These are phyloP conservation scores for Salarias fasciatus DNA, from an alignment of 2,797 vertebrate species.

Conservation along the genomic window DNA sequence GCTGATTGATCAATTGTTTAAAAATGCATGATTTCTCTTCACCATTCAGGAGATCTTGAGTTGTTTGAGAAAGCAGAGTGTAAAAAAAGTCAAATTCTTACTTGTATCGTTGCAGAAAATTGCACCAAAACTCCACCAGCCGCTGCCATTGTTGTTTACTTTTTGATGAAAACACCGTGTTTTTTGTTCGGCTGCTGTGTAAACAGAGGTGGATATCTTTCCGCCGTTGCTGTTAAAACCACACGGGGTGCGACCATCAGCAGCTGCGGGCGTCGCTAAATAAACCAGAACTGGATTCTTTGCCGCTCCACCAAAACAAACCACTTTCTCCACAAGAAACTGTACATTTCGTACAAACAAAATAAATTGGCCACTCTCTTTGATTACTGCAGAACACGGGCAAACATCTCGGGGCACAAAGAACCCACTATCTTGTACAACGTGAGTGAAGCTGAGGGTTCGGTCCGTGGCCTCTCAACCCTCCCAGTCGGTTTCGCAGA, in stretches of 20 bases:
- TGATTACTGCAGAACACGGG: conserved; percentile 39
- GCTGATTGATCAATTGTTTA: too few relatives aligned
- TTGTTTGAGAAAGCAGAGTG: too few relatives aligned
- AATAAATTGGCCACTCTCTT: conserved; percentile 34
- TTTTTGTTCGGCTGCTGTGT: conserved; percentile 1
- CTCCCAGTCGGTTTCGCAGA: conserved; percentile 13
- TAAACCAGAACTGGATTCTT: conserved; percentile 5
- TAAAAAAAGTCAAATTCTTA: neutral
- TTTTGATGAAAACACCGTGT: neutral
- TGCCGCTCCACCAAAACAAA: conserved; percentile 6
- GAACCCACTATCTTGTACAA: neutral
- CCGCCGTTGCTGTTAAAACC: conserved; percentile 1
- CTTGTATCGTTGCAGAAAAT: neutral
- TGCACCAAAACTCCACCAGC: neutral
- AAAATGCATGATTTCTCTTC: too few relatives aligned
- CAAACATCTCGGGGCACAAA: conserved; percentile 6
- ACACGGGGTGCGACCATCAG: neutral
- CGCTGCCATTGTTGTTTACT: conserved; percentile 2
- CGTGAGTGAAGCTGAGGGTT: conserved; percentile 15
- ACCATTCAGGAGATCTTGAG: too few relatives aligned
- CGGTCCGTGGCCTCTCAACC: conserved; percentile 12
- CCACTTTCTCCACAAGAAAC: neutral
- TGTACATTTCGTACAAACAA: conserved; percentile 20
- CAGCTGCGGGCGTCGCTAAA: neutral
- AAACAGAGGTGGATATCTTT: neutral